These are phyloP conservation scores for Cervus canadensis DNA, from an alignment of 2,113 vertebrate genomes.

Conservation along the genomic window DNA sequence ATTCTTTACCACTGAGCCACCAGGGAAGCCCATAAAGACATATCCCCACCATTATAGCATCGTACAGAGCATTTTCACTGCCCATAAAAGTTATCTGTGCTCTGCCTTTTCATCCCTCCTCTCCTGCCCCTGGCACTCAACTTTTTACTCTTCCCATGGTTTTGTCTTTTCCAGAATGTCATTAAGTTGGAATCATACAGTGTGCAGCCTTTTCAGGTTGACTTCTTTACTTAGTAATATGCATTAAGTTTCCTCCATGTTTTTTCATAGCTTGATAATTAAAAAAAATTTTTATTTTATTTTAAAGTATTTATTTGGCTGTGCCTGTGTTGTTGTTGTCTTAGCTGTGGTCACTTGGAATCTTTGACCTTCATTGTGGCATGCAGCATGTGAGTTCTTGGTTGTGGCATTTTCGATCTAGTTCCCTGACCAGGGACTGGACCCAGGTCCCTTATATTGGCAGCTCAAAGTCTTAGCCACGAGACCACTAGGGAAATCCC, in stretches of 20 bases:
- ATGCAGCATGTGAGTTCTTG: neutral
- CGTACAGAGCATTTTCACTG: neutral
- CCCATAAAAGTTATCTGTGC: neutral
- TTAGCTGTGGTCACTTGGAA: neutral
- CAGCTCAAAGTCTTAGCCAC: neutral
- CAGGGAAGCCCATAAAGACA: neutral
- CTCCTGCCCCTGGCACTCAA: neutral
- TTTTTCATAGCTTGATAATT: neutral
- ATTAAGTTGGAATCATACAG: neutral
- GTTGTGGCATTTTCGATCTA: neutral
- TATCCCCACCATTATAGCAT: neutral
- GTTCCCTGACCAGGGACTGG: neutral
- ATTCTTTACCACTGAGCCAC: neutral
- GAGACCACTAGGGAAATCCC: neutral
- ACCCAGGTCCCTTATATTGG: neutral
- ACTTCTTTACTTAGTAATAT: neutral
- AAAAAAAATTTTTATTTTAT: neutral
- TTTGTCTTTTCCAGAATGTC: neutral
- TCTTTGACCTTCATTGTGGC: neutral
- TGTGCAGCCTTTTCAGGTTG: neutral
- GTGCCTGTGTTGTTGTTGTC: neutral
- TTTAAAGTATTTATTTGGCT: neutral
- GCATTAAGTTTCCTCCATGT: neutral
- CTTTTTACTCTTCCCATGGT: neutral
- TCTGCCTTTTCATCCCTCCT: neutral